Base-by-base conservation (phyloP, 92 coral and sea anemone genomes). In the Epizoanthus illoricatus region DNA sequence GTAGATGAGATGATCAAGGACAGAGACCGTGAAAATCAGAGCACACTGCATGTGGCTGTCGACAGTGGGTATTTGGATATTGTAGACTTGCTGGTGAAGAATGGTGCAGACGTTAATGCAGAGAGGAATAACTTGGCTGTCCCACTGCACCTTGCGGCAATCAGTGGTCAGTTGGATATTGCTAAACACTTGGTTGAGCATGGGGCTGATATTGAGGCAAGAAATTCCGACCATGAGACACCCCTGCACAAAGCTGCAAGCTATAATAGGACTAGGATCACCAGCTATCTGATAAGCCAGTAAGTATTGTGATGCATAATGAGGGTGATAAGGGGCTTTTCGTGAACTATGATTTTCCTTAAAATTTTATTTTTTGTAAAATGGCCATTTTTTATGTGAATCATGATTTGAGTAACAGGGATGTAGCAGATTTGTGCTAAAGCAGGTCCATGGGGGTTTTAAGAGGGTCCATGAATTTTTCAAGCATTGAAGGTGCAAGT, bases 81-180 rank as follows among this genome's bases (percentile, higher is more conserved):
- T 4, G 98, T 92, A 3, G 71, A 96, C 75, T 73, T 93, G 5
- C 87, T 90, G 58, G 80, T 96, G 60, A 88, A 85, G 74, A 93
- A 91, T 65, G 99, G 98, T 59, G 99, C 98, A 0, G 87, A 96
- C 67, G 99, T 96, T 16, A 86, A 86, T 55, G 92, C 94, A 4
- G 86, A 85, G 43, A 82, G 97, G 43, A 86, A 63, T 15, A 96
- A 96, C 85, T 84, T 90, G 68, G 94, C 98, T 4, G 93, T 91
- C 11, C 98, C 99, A 6, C 86, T 96, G 24, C 99, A 96, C 76
- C 88, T 96, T 78, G 99, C 99, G 1, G 98, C 99, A 42, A 90
- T 91, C 59, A 92, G 94, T 85, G 98, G 98, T 0, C 89, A 93
- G 56, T 80, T 80, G 1, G 87, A 83, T n/a, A 93, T 92, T 65